Conservation (phyloP, 2,113 vertebrate genomes). For the Charina bottae region DNA sequence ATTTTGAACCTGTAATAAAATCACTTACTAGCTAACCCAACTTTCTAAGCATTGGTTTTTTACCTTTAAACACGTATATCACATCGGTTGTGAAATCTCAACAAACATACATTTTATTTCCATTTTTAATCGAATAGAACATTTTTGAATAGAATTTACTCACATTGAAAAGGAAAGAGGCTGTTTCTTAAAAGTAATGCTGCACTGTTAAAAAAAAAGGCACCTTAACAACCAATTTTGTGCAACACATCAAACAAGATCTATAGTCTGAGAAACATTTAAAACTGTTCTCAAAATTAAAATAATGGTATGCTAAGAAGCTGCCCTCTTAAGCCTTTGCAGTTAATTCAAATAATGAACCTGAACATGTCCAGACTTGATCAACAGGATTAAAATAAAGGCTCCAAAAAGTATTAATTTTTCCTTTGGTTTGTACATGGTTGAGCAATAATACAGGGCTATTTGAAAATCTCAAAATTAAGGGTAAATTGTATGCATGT, state of each 20-base stretch:
- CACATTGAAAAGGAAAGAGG: neutral
- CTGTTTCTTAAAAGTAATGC: neutral
- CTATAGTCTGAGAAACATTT: neutral
- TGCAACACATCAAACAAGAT: neutral
- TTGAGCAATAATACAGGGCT: neutral
- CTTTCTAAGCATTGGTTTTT: neutral
- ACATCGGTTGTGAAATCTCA: neutral
- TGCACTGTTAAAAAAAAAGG: neutral
- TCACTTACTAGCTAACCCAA: too few species aligned
- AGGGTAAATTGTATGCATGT: neutral
- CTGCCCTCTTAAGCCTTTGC: neutral
- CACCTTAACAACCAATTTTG: neutral
- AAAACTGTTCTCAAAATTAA: neutral
- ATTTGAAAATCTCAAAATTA: neutral
- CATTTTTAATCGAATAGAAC: neutral
- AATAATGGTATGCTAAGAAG: neutral
- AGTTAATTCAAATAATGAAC: conserved; percentile 5
- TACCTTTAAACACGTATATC: neutral
- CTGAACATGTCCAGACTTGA: conserved; percentile 19
- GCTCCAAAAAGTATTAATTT: neutral
- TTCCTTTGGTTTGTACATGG: neutral
- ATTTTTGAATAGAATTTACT: neutral
- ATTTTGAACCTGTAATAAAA: neutral
- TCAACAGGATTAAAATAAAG: conserved; percentile 2
- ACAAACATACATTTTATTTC: neutral